Evolutionary conservation across 2,888 invertebrate genomes (phyloP), one percentile per base, ranked within the genome.

Genomic region (Cephus pygmeus): DNA sequence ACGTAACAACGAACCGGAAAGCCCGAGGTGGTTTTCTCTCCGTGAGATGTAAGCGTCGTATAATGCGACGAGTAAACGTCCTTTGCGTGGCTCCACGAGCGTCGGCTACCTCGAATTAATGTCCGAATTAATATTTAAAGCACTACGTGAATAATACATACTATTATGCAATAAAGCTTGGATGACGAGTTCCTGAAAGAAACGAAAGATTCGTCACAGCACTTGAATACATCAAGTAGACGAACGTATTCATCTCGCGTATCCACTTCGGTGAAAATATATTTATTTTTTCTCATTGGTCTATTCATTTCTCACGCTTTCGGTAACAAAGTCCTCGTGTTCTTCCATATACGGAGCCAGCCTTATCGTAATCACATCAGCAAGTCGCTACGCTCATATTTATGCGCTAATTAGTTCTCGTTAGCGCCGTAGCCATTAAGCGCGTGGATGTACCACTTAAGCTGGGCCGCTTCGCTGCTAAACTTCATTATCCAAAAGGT

Each of bases 381-480:
- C 81, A 80, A 80, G 80, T 85, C 79, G 80, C 80, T 79, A 77
- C 76, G 75, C 79, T 78, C 77, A 83, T 85, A 84, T 85, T 85
- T 85, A 85, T 81, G 83, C 80, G 71, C 83, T 83, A 85, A 85
- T 85, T 85, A 85, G 83, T 82, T 80, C 82, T 83, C 83, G 79
- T 83, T 83, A 85, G 81, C 79, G 81, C 77, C 77, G 79, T 75
- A 78, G 76, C 79, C 82, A 83, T 84, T 82, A 84, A 79, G 82
- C 84, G 78, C 81, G 69, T 77, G 82, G 79, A 75, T 82, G 80
- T 76, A 79, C 75, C 81, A 78, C 81, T 83, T 84, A 82, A 84
- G 83, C 81, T 77, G 75, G 76, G 75, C 76, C 74, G 76, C 79
- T 81, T 80, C 82, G 76, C 78, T 73, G 73, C 81, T 79, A 82